These are phyloP conservation scores for Pholis gunnellus DNA, from an alignment of 2,113 vertebrate species.

Conservation along the genomic window DNA sequence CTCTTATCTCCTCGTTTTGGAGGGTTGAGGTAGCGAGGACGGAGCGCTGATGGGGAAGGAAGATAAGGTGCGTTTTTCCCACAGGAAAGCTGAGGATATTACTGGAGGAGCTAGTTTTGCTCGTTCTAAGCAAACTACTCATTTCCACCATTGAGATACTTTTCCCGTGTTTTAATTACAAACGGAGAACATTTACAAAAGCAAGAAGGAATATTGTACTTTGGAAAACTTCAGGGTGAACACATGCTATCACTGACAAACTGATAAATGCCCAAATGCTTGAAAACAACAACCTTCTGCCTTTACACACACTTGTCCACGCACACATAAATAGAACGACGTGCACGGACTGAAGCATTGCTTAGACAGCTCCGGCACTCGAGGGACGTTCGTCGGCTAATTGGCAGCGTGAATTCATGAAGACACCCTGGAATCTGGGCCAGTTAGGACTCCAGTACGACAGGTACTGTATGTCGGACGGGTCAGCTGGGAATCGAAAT, in stretches of 20 bases:
- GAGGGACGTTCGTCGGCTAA: constrained; percentile 32
- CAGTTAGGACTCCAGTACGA: constrained; percentile 30
- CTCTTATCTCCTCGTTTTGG: constrained; percentile 42
- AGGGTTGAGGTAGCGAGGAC: constrained; percentile 18
- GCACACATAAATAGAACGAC: constrained; percentile 2
- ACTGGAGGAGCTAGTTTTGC: not conserved
- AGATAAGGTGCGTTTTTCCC: constrained; percentile 58
- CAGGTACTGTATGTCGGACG: constrained; percentile 25
- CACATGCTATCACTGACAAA: not conserved
- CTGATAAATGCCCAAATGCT: not conserved
- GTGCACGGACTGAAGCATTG: not conserved
- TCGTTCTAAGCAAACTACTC: not conserved
- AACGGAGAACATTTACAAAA: not conserved
- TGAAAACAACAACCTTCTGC: not conserved
- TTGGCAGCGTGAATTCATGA: constrained; percentile 14
- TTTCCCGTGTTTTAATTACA: not conserved
- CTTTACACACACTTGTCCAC: constrained; percentile 4
- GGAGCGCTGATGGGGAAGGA: constrained; percentile 4
- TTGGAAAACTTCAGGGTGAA: not conserved
- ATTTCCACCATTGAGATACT: not conserved
- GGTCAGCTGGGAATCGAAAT: constrained; percentile 19
- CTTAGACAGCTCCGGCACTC: constrained; percentile 14
- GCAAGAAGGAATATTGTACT: not conserved
- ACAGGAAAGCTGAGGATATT: constrained; percentile 32
- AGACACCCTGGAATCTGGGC: constrained; percentile 33